Conservation (phyloP, 2,113 vertebrate species). For the Burhinus oedicnemus region DNA sequence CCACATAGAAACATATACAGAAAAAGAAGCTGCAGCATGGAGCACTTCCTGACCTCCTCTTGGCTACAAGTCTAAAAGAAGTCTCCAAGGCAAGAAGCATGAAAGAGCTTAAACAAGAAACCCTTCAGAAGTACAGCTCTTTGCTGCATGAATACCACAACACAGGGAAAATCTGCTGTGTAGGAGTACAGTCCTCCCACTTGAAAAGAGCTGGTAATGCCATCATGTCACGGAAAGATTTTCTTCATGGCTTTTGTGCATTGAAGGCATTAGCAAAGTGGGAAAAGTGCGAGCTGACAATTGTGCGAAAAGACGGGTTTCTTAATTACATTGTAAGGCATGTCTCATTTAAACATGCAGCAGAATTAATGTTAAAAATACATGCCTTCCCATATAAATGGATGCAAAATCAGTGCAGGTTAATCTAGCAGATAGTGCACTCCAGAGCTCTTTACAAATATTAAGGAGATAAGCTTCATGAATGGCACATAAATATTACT, state of each 20-base stretch:
- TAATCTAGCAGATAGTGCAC: neutral
- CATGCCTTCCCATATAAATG: neutral
- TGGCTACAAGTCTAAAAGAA: constrained; percentile 55
- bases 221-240: constrained; percentile 76
- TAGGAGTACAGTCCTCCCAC: constrained; percentile 76
- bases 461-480: neutral
- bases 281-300: constrained; percentile 41
- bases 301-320: constrained; percentile 8
- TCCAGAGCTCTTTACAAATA: neutral
- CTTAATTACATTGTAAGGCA: constrained; percentile 57
- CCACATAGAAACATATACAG: constrained; percentile 68
- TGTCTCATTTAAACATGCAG: constrained; percentile 27
- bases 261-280: constrained; percentile 51
- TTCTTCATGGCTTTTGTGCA: constrained; percentile 58
- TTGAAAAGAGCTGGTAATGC: constrained; percentile 82
- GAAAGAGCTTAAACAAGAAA: constrained; percentile 65
- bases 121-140: constrained; percentile 74
- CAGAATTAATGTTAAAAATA: constrained; percentile 29
- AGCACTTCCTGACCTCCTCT: constrained; percentile 71
- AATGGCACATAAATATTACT: neutral
- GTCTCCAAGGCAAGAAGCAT: constrained; percentile 58
- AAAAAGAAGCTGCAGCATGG: constrained; percentile 66
- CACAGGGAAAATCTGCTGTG: constrained; percentile 80
- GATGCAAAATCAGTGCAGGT: neutral
- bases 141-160: constrained; percentile 78